Conservation (phyloP, 2,797 vertebrate species). For the Okamejei kenojei region DNA sequence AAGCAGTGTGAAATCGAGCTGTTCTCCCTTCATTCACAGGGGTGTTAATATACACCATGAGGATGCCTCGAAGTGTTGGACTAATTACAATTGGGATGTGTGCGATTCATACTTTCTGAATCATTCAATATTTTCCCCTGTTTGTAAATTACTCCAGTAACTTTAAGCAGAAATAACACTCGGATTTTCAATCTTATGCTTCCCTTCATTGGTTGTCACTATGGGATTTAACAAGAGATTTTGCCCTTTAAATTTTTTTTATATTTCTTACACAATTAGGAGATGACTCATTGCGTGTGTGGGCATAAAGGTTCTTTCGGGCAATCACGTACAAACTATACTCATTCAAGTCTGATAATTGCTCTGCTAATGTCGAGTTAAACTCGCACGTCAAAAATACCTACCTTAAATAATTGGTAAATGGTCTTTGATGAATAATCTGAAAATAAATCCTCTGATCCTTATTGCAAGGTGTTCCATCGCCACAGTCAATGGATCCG, state of each 20-base stretch:
- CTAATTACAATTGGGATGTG: constrained; percentile 19
- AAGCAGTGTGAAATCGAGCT: constrained; percentile 12
- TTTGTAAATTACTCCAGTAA: background rate
- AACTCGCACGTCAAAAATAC: background rate
- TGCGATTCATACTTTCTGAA: constrained; percentile 5
- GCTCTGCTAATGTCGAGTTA: background rate
- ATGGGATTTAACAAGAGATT: background rate
- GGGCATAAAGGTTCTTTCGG: background rate
- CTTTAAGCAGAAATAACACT: constrained; percentile 6
- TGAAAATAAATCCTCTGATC: background rate
- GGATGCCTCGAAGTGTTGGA: constrained; percentile 25
- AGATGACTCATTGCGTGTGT: background rate
- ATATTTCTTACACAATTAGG: background rate
- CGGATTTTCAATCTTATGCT: background rate
- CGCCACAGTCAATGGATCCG: too few species aligned
- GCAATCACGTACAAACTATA: background rate
- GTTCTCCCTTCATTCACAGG: constrained; percentile 20
- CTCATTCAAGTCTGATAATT: background rate
- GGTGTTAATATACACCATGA: constrained; percentile 30
- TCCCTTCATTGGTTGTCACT: background rate
- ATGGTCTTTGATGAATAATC: background rate
- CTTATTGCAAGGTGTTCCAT: background rate
- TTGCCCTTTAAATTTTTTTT: background rate
- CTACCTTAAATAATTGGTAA: background rate
- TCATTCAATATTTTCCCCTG: constrained; percentile 21